Conservation (phyloP, 2,888 invertebrate species). For the Conistra vaccinii region DNA sequence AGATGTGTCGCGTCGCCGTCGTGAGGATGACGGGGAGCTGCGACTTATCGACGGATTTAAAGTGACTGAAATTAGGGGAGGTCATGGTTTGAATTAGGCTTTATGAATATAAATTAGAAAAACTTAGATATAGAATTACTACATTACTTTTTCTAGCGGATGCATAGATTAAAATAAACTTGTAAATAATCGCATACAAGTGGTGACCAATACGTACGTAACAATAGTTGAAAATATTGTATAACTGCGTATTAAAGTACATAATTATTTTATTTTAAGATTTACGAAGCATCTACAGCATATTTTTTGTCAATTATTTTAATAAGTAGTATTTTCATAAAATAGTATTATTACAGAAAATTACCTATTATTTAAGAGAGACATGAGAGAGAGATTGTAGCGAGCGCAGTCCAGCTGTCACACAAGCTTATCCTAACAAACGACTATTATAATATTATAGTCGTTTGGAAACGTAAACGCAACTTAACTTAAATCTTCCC, state of each 20-base stretch:
- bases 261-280: not conserved
- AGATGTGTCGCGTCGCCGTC: conserved; percentile 42
- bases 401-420: not conserved
- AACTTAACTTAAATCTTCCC: not conserved
- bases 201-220: not conserved
- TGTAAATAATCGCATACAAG: no score
- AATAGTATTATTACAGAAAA: not conserved
- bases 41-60: conserved; percentile 25
- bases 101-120: conserved; percentile 14
- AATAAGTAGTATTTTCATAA: not conserved
- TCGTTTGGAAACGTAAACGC: not conserved
- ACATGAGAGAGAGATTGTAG: not conserved
- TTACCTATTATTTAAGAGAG: not conserved
- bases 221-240: not conserved
- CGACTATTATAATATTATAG: no score
- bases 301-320: not conserved
- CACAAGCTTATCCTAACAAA: not conserved
- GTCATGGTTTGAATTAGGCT: conserved; percentile 24
- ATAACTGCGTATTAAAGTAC: not conserved
- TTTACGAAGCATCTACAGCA: no score
- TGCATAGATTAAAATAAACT: not conserved
- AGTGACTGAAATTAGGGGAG: conserved; percentile 35
- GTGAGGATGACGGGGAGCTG: conserved; percentile 31
- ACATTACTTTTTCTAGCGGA: not conserved
- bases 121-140: not conserved